Percentiles rank a stretch among this genome's conserved stretches.
Evolutionary conservation across 2,797 vertebrate genomes (phyloP).

Genomic region (Orestias chungarensis): DNA sequence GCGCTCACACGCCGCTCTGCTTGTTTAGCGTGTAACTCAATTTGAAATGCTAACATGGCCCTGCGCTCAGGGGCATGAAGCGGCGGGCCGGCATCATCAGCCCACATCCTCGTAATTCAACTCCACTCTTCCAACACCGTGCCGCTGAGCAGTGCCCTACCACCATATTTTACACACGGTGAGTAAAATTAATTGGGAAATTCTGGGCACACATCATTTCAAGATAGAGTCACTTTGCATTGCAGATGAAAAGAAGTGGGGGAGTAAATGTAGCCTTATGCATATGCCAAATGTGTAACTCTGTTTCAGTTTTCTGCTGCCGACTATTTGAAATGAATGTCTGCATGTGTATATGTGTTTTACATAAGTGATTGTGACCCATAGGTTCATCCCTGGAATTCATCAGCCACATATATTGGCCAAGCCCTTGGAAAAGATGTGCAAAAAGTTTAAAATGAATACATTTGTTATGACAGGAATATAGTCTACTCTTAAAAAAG

Average conservation of each 20-base stretch:
- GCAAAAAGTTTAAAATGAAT: neutral
- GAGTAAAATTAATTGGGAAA: slow-evolving; percentile 76
- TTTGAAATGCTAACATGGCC: slow-evolving; percentile 80
- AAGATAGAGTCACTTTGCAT: slow-evolving; percentile 65
- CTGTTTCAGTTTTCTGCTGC: slow-evolving; percentile 16
- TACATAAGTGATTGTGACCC: slow-evolving; percentile 54
- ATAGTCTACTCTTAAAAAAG: neutral
- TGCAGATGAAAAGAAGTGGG: slow-evolving; percentile 56
- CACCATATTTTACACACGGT: slow-evolving; percentile 68
- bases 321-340: slow-evolving; percentile 17
- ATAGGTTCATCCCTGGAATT: slow-evolving; percentile 46
- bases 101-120: slow-evolving; percentile 64
- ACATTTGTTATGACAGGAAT: neutral
- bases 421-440: neutral
- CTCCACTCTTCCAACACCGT: slow-evolving; percentile 57
- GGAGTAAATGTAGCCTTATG: slow-evolving; percentile 9
- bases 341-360: slow-evolving; percentile 1
- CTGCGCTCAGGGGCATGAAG: slow-evolving; percentile 63
- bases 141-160: slow-evolving; percentile 47
- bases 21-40: slow-evolving; percentile 79
- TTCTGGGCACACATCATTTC: slow-evolving; percentile 68
- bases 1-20: slow-evolving; percentile 54
- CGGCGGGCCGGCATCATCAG: slow-evolving; percentile 51
- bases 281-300: slow-evolving; percentile 25
- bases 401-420: slow-evolving; percentile 1